Evolutionary conservation across 2,888 invertebrate species (phyloP).

Genomic region (Ormyrus pomaceus): DNA sequence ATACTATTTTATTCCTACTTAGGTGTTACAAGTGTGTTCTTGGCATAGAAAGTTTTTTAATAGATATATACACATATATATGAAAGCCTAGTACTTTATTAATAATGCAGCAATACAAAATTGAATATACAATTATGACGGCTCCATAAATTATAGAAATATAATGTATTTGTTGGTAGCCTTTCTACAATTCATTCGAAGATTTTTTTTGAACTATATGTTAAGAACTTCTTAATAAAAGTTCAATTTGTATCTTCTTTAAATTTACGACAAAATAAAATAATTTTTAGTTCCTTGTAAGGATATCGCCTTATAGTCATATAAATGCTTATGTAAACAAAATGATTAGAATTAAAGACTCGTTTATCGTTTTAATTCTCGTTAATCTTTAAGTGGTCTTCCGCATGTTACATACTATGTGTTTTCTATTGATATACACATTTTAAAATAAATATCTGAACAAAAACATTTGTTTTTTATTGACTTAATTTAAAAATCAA

Average conservation of each 20-base stretch:
- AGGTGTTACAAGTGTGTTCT: conserved; percentile 47
- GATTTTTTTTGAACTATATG: conserved; percentile 32
- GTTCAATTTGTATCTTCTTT: conserved; percentile 43
- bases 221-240: conserved; percentile 43
- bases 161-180: conserved; percentile 64
- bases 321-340: conserved; percentile 54
- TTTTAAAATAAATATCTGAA: conserved; percentile 72
- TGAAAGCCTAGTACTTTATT: conserved; percentile 26
- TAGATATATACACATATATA: background rate
- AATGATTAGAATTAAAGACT: conserved; percentile 35
- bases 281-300: conserved; percentile 63
- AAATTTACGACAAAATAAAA: conserved; percentile 47
- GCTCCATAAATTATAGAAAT: conserved; percentile 69
- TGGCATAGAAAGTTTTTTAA: conserved; percentile 35
- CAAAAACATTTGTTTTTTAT: conserved; percentile 41
- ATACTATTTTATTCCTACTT: conserved; percentile 48
- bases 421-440: conserved; percentile 73
- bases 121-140: conserved; percentile 37
- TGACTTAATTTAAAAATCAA: background rate
- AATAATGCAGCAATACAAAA: conserved; percentile 17
- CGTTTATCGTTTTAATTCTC: conserved; percentile 45
- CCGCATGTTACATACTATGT: conserved; percentile 71
- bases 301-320: conserved; percentile 62
- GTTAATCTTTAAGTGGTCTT: conserved; percentile 62
- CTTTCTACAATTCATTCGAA: conserved; percentile 52